Evolutionary conservation across 2,113 vertebrate genomes (phyloP).

Genomic region (Pithys albifrons): DNA sequence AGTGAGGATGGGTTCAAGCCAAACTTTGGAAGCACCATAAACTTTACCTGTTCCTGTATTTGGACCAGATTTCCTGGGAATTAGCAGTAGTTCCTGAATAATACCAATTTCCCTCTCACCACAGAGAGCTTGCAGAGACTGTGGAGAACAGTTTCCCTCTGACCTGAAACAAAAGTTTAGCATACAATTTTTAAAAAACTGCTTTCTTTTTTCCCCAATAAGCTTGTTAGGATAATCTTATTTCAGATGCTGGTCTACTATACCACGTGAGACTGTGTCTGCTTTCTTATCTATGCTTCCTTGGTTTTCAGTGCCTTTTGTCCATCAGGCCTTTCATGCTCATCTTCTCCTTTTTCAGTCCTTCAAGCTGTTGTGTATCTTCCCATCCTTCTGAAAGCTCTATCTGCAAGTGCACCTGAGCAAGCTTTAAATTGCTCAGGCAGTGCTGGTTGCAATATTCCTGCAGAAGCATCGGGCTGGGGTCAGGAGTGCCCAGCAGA

Average conservation of each 20-base stretch:
- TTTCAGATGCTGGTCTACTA: background rate
- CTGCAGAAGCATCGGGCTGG: background rate
- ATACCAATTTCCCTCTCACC: background rate
- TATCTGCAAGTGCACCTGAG: background rate
- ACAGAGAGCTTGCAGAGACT: background rate
- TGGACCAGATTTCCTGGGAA: background rate
- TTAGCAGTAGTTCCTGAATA: background rate
- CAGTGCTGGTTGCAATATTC: background rate
- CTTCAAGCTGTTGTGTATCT: background rate
- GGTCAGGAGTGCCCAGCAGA: background rate
- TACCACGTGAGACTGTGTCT: background rate
- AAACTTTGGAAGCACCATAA: background rate
- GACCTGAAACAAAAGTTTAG: background rate
- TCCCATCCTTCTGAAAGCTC: background rate
- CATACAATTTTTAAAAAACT: background rate
- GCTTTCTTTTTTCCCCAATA: background rate
- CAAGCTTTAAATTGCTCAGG: background rate
- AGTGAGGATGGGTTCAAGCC: background rate
- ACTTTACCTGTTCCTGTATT: background rate
- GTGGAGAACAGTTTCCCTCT: background rate
- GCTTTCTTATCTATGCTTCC: background rate
- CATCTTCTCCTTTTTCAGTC: background rate
- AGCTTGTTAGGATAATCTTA: background rate
- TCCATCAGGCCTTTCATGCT: background rate
- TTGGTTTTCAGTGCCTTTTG: background rate